These are phyloP conservation scores for Cheilosia variabilis DNA, from an alignment of 2,888 invertebrate species.

Conservation along the genomic window DNA sequence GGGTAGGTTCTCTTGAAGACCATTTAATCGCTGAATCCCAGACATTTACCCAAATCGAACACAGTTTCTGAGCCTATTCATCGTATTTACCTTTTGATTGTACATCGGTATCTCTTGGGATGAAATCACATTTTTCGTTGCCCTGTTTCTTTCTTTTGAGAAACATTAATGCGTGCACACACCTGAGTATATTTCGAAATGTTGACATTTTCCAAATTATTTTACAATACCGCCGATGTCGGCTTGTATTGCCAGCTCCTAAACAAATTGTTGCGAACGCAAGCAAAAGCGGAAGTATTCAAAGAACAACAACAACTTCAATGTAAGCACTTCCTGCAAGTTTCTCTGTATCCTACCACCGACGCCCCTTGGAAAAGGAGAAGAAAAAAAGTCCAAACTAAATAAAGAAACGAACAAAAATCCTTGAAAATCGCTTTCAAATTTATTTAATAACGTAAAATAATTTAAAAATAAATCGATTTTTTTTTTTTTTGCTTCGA, in stretches of 20 bases:
- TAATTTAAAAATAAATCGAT: constrained; percentile 76
- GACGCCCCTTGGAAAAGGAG: background rate
- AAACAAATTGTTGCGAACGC: constrained; percentile 3
- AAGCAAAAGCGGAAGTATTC: background rate
- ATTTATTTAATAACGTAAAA: constrained; percentile 72
- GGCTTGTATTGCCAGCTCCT: constrained; percentile 5
- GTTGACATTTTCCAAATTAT: constrained; percentile 2
- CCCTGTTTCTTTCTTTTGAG: background rate
- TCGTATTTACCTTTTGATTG: too few relatives aligned
- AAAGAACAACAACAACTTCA: constrained; percentile 20
- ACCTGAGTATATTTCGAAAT: too few relatives aligned
- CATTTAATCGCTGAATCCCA: too few relatives aligned
- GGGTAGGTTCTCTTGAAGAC: too few relatives aligned
- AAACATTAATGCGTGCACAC: too few relatives aligned
- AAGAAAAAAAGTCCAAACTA: constrained; percentile 43
- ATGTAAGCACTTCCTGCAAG: constrained; percentile 49
- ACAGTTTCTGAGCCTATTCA: too few relatives aligned
- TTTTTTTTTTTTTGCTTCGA: constrained; percentile 47
- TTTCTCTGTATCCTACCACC: constrained; percentile 43
- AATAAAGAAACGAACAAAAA: constrained; percentile 46
- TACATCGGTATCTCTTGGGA: too few relatives aligned
- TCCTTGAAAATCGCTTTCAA: constrained; percentile 69
- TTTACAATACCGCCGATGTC: background rate
- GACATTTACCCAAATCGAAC: too few relatives aligned
- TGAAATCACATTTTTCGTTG: too few relatives aligned